Conservation (phyloP, 2,888 invertebrate species). For the Lasius fuliginosus region DNA sequence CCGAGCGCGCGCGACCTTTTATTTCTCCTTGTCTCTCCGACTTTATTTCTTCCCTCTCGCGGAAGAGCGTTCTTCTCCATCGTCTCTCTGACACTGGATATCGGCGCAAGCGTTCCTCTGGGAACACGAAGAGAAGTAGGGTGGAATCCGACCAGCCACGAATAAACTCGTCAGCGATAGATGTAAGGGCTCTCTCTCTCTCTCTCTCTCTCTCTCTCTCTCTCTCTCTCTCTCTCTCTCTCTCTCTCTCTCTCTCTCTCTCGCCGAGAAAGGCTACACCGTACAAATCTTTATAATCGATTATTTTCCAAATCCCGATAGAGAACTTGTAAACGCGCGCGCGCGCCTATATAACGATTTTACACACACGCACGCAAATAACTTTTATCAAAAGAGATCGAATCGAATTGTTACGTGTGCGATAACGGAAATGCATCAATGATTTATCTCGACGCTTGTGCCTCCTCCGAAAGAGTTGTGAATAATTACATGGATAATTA, state of each 20-base stretch:
- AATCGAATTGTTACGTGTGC: background rate
- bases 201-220: too few relatives aligned
- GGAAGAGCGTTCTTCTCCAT: conserved; percentile 30
- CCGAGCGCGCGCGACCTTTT: background rate
- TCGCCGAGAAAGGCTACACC: conserved; percentile 17
- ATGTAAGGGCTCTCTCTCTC: conserved; percentile 17
- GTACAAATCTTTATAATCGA: conserved; percentile 44
- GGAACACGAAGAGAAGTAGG: conserved; percentile 38
- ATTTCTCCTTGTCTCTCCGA: background rate
- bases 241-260: too few relatives aligned
- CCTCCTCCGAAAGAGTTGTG: conserved; percentile 8
- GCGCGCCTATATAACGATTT: background rate
- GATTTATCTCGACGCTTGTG: conserved; percentile 8
- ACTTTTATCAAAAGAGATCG: background rate
- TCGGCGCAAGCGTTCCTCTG: conserved; percentile 52
- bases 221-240: too few relatives aligned
- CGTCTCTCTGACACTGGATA: conserved; percentile 58
- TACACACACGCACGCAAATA: background rate
- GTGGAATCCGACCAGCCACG: conserved; percentile 57
- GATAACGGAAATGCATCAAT: background rate
- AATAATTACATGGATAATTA: conserved; percentile 39
- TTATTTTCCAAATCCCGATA: conserved; percentile 42
- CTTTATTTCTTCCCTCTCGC: conserved; percentile 11
- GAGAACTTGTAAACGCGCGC: background rate
- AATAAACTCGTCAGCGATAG: conserved; percentile 57